Conservation (phyloP, 2,113 vertebrate genomes). For the Prochilodus magdalenae region DNA sequence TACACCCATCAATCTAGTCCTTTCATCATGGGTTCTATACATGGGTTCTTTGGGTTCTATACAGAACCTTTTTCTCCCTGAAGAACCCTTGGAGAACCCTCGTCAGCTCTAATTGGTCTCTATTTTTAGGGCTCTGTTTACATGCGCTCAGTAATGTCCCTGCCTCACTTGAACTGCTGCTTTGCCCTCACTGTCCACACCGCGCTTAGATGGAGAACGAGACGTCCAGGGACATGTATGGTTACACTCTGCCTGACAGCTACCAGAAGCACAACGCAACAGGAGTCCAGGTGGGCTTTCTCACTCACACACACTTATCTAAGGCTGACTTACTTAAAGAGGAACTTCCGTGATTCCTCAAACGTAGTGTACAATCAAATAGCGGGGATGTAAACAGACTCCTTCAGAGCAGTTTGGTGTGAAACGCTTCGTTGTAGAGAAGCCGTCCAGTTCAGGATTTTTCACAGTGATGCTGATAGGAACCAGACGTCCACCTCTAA, state of each 20-base stretch:
- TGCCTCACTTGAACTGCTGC: not conserved
- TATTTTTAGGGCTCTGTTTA: not conserved
- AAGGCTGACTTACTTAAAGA: no score
- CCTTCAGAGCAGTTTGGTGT: no score
- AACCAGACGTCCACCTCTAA: constrained; percentile 62
- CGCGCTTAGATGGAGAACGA: constrained; percentile 88
- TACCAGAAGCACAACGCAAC: constrained; percentile 77
- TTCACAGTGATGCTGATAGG: not conserved
- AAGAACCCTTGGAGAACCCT: no score
- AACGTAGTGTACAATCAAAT: not conserved
- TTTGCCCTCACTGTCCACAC: not conserved
- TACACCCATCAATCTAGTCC: no score
- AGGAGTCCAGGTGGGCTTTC: constrained; percentile 67
- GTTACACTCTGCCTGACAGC: constrained; percentile 73
- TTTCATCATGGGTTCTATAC: no score
- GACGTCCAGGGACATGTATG: constrained; percentile 74
- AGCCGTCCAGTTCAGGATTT: no score
- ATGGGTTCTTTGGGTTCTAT: no score
- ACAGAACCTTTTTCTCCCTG: no score
- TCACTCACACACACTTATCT: not conserved
- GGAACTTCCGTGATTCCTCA: not conserved
- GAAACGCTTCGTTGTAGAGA: no score
- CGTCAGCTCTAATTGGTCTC: no score
- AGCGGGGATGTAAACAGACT: no score
- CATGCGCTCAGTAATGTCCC: no score